Conservation (phyloP, 2,797 vertebrate species). For the Centropyge bicolor region DNA sequence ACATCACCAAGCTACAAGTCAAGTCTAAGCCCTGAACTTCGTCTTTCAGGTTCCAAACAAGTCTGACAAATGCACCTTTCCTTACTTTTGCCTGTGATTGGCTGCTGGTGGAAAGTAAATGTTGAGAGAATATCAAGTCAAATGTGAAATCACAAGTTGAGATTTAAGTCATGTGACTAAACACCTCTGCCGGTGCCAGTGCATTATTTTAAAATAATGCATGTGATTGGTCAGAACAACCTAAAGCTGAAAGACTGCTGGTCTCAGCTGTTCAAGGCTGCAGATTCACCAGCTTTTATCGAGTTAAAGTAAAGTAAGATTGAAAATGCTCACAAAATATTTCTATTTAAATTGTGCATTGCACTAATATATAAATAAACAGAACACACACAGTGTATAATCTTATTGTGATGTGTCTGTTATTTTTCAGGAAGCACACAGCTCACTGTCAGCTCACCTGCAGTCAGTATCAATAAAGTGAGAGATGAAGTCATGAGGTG, state of each 20-base stretch:
- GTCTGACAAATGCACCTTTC: not conserved
- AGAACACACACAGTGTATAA: not conserved
- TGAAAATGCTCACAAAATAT: not conserved
- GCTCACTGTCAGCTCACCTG: not conserved
- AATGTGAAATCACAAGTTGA: no score
- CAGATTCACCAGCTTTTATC: no score
- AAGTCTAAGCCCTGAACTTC: not conserved
- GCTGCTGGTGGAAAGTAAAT: not conserved
- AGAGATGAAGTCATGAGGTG: conserved; percentile 33
- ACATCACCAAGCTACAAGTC: no score
- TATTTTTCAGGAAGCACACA: not conserved
- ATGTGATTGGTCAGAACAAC: no score
- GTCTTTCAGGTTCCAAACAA: not conserved
- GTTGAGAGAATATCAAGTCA: not conserved
- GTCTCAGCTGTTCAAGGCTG: no score
- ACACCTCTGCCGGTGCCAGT: no score
- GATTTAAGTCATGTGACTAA: no score
- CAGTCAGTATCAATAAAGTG: not conserved
- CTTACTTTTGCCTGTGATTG: not conserved
- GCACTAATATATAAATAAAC: not conserved
- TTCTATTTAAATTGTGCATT: not conserved
- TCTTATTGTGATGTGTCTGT: not conserved
- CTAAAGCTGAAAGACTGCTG: no score
- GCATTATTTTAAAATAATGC: no score
- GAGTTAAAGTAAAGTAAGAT: not conserved